Evolutionary conservation across 1,140 invertebrate genomes (phyloP).

Genomic region (Euglossa dilemma): DNA sequence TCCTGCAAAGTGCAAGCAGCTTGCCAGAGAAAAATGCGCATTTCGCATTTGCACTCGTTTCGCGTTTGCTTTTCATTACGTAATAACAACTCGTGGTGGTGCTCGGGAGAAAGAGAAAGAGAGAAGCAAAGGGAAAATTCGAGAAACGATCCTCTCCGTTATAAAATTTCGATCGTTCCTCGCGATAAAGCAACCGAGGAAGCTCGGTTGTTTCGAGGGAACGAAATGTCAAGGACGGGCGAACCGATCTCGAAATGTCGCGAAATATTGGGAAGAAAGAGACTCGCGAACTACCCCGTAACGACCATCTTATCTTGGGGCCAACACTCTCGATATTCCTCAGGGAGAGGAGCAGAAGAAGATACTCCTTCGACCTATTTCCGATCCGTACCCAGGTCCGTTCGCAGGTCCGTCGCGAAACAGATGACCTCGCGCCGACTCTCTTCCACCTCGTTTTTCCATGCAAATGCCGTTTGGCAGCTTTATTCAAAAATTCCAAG

Average conservation of each 20-base stretch:
- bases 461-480: slow-evolving; percentile 16
- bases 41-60: too few species aligned
- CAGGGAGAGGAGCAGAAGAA: neutral
- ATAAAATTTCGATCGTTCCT: neutral
- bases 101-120: too few species aligned
- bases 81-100: too few species aligned
- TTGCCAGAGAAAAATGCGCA: too few species aligned
- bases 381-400: neutral
- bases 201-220: neutral
- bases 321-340: slow-evolving; percentile 19
- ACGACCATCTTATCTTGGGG: slow-evolving; percentile 8
- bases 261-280: neutral
- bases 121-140: too few species aligned
- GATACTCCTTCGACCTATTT: slow-evolving; percentile 34
- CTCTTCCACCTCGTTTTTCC: neutral
- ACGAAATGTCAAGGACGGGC: neutral
- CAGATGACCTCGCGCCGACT: neutral
- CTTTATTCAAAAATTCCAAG: slow-evolving; percentile 20
- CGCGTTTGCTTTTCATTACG: too few species aligned
- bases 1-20: neutral
- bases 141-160: neutral
- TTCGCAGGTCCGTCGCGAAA: neutral
- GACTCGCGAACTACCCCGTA: neutral
- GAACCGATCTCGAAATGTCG: neutral
- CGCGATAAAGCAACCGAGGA: neutral